Percentiles rank a stretch among this genome's conserved stretches.
phyloP scores from a whole-genome alignment of 2,113 vertebrate species.

The Alexandromys fortis region DNA sequence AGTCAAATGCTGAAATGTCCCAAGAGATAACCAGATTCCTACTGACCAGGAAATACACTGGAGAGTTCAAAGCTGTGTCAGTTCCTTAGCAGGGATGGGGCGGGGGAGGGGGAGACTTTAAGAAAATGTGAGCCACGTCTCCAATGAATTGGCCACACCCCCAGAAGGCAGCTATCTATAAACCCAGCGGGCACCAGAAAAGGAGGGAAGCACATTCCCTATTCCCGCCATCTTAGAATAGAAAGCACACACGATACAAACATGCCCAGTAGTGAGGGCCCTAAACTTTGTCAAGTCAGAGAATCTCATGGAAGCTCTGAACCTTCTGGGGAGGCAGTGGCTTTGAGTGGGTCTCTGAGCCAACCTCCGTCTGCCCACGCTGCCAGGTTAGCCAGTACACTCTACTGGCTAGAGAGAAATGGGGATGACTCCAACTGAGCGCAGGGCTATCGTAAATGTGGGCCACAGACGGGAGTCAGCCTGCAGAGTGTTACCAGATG shows the following conservation, averaged over 20 bases:
- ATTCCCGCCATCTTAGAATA: background rate
- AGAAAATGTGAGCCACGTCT: background rate
- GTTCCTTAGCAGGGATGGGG: background rate
- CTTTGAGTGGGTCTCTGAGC: background rate
- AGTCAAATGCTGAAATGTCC: background rate
- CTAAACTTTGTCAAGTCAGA: background rate
- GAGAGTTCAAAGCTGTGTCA: background rate
- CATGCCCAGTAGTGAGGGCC: background rate
- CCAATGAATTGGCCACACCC: background rate
- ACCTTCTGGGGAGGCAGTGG: background rate
- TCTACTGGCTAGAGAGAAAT: background rate
- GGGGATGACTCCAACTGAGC: background rate
- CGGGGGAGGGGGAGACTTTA: background rate
- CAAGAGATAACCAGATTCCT: background rate
- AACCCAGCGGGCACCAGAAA: background rate
- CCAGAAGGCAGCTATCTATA: background rate
- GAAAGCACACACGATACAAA: background rate
- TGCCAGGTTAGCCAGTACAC: background rate
- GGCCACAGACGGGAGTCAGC: background rate
- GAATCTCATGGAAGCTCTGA: conserved; percentile 4
- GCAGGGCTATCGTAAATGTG: background rate
- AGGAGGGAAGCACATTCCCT: background rate
- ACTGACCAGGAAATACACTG: background rate
- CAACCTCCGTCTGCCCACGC: background rate
- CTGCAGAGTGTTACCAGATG: background rate